A percentile compares a stretch with the other conserved stretches of the same genome.
phyloP scores from a whole-genome alignment of 2,888 invertebrate genomes.

The Pachydiplax longipennis region DNA sequence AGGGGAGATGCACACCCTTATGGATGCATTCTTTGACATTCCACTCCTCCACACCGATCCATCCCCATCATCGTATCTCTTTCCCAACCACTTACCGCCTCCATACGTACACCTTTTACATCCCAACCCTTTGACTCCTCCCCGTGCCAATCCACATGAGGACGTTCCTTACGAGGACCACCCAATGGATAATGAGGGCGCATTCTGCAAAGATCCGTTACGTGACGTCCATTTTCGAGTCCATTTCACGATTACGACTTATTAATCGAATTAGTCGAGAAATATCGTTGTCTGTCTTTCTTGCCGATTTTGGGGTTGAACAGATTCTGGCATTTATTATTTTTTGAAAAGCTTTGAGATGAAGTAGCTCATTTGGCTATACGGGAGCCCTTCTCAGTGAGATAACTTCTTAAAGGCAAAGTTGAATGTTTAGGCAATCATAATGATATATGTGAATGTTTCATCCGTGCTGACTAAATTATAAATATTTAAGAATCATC shows the following conservation, averaged over 20 bases:
- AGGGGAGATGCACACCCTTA: neutral
- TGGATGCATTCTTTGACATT: constrained; percentile 34
- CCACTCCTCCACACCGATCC: neutral
- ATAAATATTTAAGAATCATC: too few relatives aligned
- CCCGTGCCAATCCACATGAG: constrained; percentile 2
- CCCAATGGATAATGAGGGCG: neutral
- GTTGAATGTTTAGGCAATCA: too few relatives aligned
- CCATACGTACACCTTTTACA: constrained; percentile 3
- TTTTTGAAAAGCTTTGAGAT: too few relatives aligned
- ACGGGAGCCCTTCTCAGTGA: too few relatives aligned
- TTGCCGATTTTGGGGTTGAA: too few relatives aligned
- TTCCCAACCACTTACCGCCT: neutral
- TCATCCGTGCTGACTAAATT: too few relatives aligned
- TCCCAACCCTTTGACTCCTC: constrained; percentile 12
- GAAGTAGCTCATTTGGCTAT: too few relatives aligned
- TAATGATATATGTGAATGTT: too few relatives aligned
- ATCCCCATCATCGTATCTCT: constrained; percentile 18
- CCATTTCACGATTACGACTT: neutral
- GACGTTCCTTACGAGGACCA: neutral
- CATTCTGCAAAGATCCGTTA: neutral
- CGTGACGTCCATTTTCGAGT: neutral
- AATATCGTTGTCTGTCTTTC: too few relatives aligned
- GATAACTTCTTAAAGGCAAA: too few relatives aligned
- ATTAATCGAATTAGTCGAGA: neutral
- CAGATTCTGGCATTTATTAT: too few relatives aligned